Percentiles rank a stretch among this genome's conserved stretches.
These are phyloP conservation scores for Andrena marginata DNA, from an alignment of 2,888 invertebrate genomes.

Conservation along the genomic window DNA sequence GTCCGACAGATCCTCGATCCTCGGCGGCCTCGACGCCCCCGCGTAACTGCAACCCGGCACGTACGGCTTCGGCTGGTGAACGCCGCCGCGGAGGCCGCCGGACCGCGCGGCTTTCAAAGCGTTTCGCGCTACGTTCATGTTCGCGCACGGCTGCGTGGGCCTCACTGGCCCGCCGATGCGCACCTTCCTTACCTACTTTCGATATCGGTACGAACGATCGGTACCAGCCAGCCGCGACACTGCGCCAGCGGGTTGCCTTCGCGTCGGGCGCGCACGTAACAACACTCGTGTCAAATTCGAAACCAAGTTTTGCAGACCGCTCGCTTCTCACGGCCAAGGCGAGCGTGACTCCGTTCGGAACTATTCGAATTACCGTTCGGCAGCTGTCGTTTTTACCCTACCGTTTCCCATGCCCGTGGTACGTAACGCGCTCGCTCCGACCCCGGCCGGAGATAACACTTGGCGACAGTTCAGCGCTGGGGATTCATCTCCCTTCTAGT, in stretches of 20 bases:
- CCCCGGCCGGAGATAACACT: background rate
- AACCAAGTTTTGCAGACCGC: slow-evolving; percentile 21
- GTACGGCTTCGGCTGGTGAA: background rate
- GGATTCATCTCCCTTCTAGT: background rate
- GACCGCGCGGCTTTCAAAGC: slow-evolving; percentile 14
- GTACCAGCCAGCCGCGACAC: background rate
- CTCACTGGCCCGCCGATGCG: background rate
- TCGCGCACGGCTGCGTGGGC: slow-evolving; percentile 1
- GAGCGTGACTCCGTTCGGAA: slow-evolving; percentile 29
- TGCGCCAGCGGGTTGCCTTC: background rate
- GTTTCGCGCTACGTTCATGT: slow-evolving; percentile 38
- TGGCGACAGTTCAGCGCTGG: background rate
- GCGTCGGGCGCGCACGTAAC: background rate
- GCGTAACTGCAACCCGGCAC: slow-evolving; percentile 24
- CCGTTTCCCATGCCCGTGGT: slow-evolving; percentile 2
- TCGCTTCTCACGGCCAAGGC: slow-evolving; percentile 14
- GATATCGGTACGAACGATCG: background rate
- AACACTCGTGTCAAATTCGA: slow-evolving; percentile 22
- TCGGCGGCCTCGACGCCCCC: slow-evolving; percentile 38
- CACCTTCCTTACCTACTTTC: background rate
- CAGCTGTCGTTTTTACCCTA: background rate
- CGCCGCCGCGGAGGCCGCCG: background rate
- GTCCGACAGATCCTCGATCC: slow-evolving; percentile 44
- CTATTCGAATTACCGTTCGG: background rate
- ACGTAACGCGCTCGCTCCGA: background rate